Base-by-base conservation (phyloP, 2,888 invertebrate species). In the Agriopis marginaria region DNA sequence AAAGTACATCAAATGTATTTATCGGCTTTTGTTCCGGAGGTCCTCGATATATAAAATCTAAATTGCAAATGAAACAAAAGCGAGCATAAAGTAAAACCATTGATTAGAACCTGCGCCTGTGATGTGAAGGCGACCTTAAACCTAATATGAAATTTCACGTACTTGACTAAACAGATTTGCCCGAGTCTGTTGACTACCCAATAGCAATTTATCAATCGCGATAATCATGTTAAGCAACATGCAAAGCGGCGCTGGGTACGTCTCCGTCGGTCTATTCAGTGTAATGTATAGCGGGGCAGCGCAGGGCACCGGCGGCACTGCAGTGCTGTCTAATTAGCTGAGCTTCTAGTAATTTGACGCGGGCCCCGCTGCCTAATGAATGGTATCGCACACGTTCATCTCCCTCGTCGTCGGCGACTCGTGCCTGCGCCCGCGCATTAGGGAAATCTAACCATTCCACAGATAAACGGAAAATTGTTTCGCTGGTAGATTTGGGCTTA, bases 311-410 rank as follows among this genome's bases (percentile, higher is more conserved):
- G 63, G 5, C 78, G 76, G 75, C 79, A 77, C 77, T 72, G 77
- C 71, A 68, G 77, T 85, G 79, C 86, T 85, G 89, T 90, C 92
- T 93, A 93, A 94, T 93, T 93, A 93, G 90, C 85, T 86, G 86
- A 86, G 84, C 86, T 80, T 83, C 80, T 82, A 83, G 92, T 94
- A 93, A 94, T 94, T 93, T 93, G 93, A 93, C 92, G 90, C 92
- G 88, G 82, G 89, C 83, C 82, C 83, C 82, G 82, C 86, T 86
- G 87, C 86, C 89, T 94, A 94, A 94, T 93, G 93, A 93, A 94
- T 92, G 86, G 88, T 93, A 94, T 94, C 93, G 90, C 90, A 93
- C 92, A 93, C 93, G 92, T 92, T 89, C 90, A 94, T 94, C 93
- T 86, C 72, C 86, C 87, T 86, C 59, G 39, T 60, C 88, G 89